A percentile compares a stretch with the other conserved stretches of the same genome.
phyloP scores from a whole-genome alignment of 2,888 invertebrate species.

The Limnephilus marmoratus region DNA sequence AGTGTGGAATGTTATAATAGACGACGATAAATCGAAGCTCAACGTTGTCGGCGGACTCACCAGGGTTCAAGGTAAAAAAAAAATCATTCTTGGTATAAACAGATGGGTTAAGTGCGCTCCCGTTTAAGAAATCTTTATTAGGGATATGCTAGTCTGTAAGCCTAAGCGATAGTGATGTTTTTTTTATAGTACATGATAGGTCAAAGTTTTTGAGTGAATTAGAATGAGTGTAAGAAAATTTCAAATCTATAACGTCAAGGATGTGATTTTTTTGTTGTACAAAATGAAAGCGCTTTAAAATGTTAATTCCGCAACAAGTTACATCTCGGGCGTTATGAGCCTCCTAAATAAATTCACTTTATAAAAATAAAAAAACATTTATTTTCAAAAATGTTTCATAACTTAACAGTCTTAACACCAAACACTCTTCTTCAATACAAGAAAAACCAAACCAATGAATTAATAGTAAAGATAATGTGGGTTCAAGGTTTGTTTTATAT shows the following conservation, averaged over 20 bases:
- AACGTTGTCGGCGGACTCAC: slow-evolving; percentile 76
- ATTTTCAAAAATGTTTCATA: too few relatives aligned
- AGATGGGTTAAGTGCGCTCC: not conserved
- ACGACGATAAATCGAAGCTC: slow-evolving; percentile 74
- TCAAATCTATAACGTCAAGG: not conserved
- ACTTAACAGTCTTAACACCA: too few relatives aligned
- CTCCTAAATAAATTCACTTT: not conserved
- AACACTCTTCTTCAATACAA: not conserved
- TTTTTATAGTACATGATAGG: not conserved
- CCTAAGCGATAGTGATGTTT: not conserved
- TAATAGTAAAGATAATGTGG: too few relatives aligned
- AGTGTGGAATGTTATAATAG: slow-evolving; percentile 83
- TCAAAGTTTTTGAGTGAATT: not conserved
- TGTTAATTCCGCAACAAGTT: not conserved
- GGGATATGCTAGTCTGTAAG: not conserved
- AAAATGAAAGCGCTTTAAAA: not conserved
- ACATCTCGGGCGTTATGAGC: not conserved
- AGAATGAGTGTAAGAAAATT: not conserved
- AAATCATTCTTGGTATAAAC: not conserved
- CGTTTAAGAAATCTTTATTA: not conserved
- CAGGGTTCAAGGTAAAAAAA: slow-evolving; percentile 76
- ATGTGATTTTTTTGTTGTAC: not conserved
- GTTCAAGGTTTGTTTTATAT: too few relatives aligned
- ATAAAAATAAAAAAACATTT: too few relatives aligned
- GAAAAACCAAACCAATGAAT: too few relatives aligned